Conservation (phyloP, 2,888 invertebrate genomes). For the Spialia ferax region DNA sequence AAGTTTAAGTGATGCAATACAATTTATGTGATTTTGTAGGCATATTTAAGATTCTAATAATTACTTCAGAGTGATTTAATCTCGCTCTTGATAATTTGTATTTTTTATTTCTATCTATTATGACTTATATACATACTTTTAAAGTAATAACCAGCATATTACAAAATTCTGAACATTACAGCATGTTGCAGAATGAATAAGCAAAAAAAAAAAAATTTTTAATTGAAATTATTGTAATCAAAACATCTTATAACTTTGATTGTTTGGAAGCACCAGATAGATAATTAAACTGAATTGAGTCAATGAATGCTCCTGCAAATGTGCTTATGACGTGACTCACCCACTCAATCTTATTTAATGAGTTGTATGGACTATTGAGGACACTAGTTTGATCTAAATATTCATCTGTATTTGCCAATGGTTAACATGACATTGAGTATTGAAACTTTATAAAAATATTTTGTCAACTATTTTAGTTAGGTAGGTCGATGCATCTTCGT, state of each 20-base stretch:
- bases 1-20: not conserved
- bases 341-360: conserved; percentile 4
- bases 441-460: no score
- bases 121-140: no score
- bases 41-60: not conserved
- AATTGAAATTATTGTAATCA: no score
- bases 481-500: no score
- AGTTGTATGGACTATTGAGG: not conserved
- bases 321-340: conserved; percentile 20
- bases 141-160: no score
- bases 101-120: no score
- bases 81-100: not conserved
- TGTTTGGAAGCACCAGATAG: not conserved
- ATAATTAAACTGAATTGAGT: not conserved
- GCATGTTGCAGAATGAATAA: no score
- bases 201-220: no score
- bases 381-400: not conserved
- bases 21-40: not conserved
- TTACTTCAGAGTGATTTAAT: not conserved
- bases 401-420: not conserved
- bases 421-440: no score
- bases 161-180: no score
- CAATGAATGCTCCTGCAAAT: conserved; percentile 10
- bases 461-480: no score
- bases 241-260: not conserved